phyloP scores from a whole-genome alignment of 2,113 vertebrate species.

The Telmatochromis bifrenatus region DNA sequence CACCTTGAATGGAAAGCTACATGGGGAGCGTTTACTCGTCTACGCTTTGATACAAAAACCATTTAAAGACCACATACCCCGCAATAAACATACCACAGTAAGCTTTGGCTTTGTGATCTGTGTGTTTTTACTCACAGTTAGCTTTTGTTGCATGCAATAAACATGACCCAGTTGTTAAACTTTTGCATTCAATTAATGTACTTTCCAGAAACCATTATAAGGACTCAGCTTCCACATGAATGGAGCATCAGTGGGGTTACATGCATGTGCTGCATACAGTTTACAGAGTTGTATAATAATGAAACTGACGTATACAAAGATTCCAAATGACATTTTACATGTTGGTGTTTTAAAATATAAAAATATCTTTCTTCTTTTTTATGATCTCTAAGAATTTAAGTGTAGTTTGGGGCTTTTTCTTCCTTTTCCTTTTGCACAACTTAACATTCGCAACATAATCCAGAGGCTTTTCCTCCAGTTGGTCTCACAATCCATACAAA shows the following conservation, averaged over 20 bases:
- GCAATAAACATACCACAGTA: slow-evolving; percentile 42
- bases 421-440: background rate
- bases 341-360: background rate
- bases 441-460: background rate
- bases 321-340: background rate
- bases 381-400: background rate
- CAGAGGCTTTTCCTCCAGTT: background rate
- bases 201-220: slow-evolving; percentile 19
- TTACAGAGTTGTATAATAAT: background rate
- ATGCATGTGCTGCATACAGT: background rate
- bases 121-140: slow-evolving; percentile 50
- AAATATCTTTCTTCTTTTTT: background rate
- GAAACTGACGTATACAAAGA: background rate
- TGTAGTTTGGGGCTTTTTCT: background rate
- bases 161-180: slow-evolving; percentile 52
- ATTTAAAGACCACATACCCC: slow-evolving; percentile 30
- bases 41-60: slow-evolving; percentile 21
- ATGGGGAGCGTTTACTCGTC: slow-evolving; percentile 15
- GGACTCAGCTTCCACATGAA: background rate
- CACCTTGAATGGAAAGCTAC: slow-evolving; percentile 10
- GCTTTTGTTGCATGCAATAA: slow-evolving; percentile 51
- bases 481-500: background rate
- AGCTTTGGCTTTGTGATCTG: slow-evolving; percentile 39
- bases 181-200: slow-evolving; percentile 37
- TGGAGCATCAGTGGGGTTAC: background rate